phyloP scores from a whole-genome alignment of 2,113 vertebrate species.

The Brienomyrus longianalis region DNA sequence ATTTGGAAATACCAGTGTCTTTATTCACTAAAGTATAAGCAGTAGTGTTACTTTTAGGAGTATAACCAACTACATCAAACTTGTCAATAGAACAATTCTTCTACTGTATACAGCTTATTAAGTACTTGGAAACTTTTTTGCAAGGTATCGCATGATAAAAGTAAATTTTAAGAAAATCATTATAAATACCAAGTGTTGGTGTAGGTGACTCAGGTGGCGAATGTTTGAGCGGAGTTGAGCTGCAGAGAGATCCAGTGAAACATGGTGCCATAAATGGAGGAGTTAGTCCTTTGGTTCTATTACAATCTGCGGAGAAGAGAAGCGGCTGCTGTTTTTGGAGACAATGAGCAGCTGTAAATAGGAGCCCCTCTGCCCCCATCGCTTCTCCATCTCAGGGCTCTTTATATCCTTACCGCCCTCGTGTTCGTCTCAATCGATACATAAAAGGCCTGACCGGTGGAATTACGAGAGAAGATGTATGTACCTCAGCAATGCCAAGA shows the following conservation, averaged over 20 bases:
- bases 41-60: not conserved
- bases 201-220: not conserved
- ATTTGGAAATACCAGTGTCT: not conserved
- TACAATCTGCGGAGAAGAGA: not conserved
- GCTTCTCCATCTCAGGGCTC: not conserved
- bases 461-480: not conserved
- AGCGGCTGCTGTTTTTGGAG: not conserved
- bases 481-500: not conserved
- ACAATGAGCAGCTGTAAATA: not conserved
- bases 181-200: not conserved
- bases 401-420: not conserved
- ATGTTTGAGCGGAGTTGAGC: not conserved
- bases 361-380: not conserved
- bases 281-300: not conserved
- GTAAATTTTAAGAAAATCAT: not conserved
- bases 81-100: not conserved
- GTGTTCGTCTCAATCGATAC: not conserved
- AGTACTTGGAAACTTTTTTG: not conserved
- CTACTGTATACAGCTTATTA: not conserved
- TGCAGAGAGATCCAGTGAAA: not conserved
- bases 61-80: not conserved
- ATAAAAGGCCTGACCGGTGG: not conserved
- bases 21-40: not conserved
- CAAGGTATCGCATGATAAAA: not conserved
- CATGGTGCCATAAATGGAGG: not conserved